phyloP scores from a whole-genome alignment of 2,113 vertebrate species.

The Ailuropoda melanoleuca region DNA sequence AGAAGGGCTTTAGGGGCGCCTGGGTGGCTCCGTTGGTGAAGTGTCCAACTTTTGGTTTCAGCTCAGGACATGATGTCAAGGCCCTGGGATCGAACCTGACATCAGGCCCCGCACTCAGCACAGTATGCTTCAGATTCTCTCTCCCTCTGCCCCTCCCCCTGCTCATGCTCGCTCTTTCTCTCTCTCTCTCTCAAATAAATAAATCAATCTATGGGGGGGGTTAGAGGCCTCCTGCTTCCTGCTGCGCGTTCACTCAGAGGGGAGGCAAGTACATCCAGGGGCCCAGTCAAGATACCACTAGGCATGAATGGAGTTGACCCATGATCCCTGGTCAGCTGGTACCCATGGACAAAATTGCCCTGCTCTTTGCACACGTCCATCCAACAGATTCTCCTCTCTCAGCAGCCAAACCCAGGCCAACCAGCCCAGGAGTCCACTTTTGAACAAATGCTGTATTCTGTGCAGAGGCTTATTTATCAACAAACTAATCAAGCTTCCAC shows the following conservation, averaged over 20 bases:
- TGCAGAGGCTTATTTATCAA: background rate
- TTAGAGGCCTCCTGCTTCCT: background rate
- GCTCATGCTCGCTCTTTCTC: too few relatives aligned
- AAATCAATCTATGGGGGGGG: background rate
- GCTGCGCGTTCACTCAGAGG: background rate
- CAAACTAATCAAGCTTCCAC: background rate
- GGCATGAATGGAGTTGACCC: background rate
- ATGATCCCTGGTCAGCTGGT: background rate
- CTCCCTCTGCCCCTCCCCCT: too few relatives aligned
- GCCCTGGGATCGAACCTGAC: background rate
- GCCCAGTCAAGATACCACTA: background rate
- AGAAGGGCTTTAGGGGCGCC: background rate
- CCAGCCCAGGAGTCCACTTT: background rate
- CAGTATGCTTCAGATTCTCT: background rate
- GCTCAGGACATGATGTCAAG: background rate
- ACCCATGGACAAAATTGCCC: background rate
- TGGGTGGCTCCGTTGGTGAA: background rate
- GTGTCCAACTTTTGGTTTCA: background rate
- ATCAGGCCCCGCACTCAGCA: background rate
- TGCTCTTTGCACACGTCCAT: background rate
- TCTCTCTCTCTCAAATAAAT: background rate
- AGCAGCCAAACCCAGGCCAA: background rate
- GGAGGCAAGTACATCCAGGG: background rate
- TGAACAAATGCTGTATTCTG: background rate
- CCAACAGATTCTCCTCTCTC: background rate